Evolutionary conservation across 2,888 invertebrate genomes (phyloP).

Genomic region (Lampropteryx suffumata): DNA sequence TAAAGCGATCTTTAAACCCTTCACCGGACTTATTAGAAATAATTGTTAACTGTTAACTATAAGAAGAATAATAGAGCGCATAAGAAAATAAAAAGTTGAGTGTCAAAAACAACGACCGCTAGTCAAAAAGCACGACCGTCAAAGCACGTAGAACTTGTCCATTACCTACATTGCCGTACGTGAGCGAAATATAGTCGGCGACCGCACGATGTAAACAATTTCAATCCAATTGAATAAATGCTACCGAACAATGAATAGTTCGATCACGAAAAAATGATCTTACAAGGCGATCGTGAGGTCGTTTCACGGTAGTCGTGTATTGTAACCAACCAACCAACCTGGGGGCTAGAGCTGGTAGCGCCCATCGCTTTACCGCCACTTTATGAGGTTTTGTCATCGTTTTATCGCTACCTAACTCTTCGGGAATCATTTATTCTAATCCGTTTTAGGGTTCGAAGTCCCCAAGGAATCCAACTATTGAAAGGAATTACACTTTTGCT

Average conservation of each 20-base stretch:
- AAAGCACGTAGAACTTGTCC: conserved; percentile 25
- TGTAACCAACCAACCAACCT: conserved; percentile 14
- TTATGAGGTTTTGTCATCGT: too few species aligned
- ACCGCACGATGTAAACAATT: conserved; percentile 67
- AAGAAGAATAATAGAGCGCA: too few species aligned
- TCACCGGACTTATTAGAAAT: too few species aligned
- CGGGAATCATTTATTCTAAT: too few species aligned
- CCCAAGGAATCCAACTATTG: too few species aligned
- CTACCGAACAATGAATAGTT: conserved; percentile 78
- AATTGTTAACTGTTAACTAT: too few species aligned
- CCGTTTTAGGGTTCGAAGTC: too few species aligned
- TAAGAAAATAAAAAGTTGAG: background rate
- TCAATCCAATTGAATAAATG: conserved; percentile 72
- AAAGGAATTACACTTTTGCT: too few species aligned
- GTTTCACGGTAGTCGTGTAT: conserved; percentile 70
- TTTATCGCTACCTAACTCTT: too few species aligned
- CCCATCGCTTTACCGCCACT: too few species aligned
- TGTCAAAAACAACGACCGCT: conserved; percentile 14
- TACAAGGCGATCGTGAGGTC: conserved; percentile 75
- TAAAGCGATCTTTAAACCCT: too few species aligned
- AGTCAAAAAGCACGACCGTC: conserved; percentile 11
- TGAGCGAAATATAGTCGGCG: conserved; percentile 52
- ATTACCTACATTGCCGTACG: conserved; percentile 39
- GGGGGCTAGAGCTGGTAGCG: conserved; percentile 6
- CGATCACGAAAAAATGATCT: conserved; percentile 81